Evolutionary conservation across 2,888 invertebrate genomes (phyloP).

Genomic region (Agrotis segetum): DNA sequence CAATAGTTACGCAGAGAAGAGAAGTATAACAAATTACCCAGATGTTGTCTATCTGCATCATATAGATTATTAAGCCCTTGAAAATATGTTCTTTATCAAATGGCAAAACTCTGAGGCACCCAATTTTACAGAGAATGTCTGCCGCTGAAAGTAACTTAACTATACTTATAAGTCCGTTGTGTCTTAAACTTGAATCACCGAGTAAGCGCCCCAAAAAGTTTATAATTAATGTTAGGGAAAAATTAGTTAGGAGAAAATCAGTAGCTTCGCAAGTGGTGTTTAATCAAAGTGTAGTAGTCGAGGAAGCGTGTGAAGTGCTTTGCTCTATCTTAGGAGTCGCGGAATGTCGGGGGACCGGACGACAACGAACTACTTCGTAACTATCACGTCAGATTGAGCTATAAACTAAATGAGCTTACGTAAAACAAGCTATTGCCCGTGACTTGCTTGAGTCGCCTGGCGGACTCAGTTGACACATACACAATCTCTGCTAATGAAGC

Average conservation of each 20-base stretch:
- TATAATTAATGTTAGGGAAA: conserved; percentile 82
- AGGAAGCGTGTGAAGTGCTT: conserved; percentile 59
- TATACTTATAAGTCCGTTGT: conserved; percentile 71
- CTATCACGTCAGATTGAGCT: conserved; percentile 50
- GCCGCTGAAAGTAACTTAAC: conserved; percentile 67
- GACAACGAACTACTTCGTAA: conserved; percentile 51
- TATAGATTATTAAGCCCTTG: conserved; percentile 14
- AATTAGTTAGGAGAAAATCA: conserved; percentile 75
- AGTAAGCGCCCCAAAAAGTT: conserved; percentile 76
- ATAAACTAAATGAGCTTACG: conserved; percentile 56
- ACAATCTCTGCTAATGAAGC: conserved; percentile 34
- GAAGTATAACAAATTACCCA: no score
- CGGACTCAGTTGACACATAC: conserved; percentile 9
- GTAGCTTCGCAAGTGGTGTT: conserved; percentile 74
- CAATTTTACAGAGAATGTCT: conserved; percentile 59
- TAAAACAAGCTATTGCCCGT: conserved; percentile 46
- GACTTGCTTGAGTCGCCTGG: conserved; percentile 26
- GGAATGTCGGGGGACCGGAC: conserved; percentile 47
- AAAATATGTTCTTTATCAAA: conserved; percentile 22
- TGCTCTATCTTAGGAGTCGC: conserved; percentile 34
- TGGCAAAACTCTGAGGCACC: conserved; percentile 21
- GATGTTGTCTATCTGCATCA: neutral
- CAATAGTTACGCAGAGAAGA: no score
- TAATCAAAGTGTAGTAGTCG: conserved; percentile 76
- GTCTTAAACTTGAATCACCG: conserved; percentile 68